Conservation (phyloP, 2,888 invertebrate genomes). For the Erynnis tages region DNA sequence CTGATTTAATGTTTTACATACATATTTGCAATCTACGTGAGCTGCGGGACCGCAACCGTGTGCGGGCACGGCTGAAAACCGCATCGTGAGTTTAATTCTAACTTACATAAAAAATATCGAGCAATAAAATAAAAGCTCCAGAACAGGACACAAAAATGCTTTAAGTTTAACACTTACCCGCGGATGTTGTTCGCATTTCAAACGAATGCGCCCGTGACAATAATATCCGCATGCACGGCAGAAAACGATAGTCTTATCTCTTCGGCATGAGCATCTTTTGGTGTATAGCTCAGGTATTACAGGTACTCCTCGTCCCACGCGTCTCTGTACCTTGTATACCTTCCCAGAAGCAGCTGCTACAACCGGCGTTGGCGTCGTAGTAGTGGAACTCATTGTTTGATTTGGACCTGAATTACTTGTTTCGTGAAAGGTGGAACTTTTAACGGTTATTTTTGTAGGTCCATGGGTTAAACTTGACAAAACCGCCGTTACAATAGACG, state of each 20-base stretch:
- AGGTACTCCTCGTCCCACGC: conserved; percentile 67
- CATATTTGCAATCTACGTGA: no score
- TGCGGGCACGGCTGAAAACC: no score
- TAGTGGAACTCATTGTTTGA: conserved; percentile 18
- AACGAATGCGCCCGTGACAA: conserved; percentile 69
- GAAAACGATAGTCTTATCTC: conserved; percentile 68
- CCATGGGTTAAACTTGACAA: no score
- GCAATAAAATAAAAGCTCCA: no score
- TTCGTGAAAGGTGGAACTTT: no score
- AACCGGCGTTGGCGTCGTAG: conserved; percentile 56
- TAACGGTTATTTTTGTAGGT: no score
- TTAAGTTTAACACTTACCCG: conserved; percentile 52
- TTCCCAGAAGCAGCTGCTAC: conserved; percentile 66
- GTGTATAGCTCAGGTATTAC: conserved; percentile 48
- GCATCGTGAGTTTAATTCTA: no score
- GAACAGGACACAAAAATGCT: neutral
- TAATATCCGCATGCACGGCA: conserved; percentile 72
- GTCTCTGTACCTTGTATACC: conserved; percentile 42
- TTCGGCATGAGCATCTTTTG: conserved; percentile 61
- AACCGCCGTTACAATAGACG: no score
- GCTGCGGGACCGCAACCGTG: no score
- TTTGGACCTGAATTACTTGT: neutral
- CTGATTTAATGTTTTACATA: no score
- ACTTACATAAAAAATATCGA: no score
- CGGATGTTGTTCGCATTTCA: conserved; percentile 66